These are phyloP conservation scores for Branchipolynoe longqiensis DNA, from an alignment of 2,888 invertebrate species.

Conservation along the genomic window DNA sequence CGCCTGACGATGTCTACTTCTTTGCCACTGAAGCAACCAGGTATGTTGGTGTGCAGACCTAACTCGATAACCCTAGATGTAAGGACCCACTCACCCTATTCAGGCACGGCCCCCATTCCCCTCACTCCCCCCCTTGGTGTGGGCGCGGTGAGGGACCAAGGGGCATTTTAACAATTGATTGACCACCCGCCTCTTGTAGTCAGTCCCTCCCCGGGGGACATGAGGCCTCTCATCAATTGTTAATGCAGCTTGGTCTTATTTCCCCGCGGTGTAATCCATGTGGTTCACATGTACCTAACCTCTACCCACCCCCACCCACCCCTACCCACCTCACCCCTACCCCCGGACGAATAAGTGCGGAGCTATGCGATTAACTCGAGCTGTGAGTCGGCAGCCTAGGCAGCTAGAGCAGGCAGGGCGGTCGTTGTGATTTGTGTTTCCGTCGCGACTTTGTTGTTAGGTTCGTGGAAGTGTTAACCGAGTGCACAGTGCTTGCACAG, in stretches of 20 bases:
- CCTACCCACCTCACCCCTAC: no score
- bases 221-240: neutral
- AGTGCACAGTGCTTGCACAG: slow-evolving; percentile 2
- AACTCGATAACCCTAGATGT: slow-evolving; percentile 21
- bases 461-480: neutral
- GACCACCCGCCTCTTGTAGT: neutral
- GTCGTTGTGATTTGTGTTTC: neutral
- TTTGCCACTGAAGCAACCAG: slow-evolving; percentile 94
- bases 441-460: neutral
- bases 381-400: neutral
- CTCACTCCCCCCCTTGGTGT: neutral
- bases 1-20: slow-evolving; percentile 98
- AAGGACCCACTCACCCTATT: slow-evolving; percentile 34
- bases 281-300: slow-evolving; percentile 16
- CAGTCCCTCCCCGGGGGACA: neutral
- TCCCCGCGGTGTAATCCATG: neutral
- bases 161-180: neutral
- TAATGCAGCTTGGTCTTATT: neutral
- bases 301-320: no score
- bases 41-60: slow-evolving; percentile 84
- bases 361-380: neutral
- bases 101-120: neutral
- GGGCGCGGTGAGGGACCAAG: neutral
- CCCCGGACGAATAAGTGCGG: neutral
- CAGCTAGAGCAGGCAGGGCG: slow-evolving; percentile 14